phyloP scores from a whole-genome alignment of 2,888 invertebrate genomes.

The Aethes cnicana region DNA sequence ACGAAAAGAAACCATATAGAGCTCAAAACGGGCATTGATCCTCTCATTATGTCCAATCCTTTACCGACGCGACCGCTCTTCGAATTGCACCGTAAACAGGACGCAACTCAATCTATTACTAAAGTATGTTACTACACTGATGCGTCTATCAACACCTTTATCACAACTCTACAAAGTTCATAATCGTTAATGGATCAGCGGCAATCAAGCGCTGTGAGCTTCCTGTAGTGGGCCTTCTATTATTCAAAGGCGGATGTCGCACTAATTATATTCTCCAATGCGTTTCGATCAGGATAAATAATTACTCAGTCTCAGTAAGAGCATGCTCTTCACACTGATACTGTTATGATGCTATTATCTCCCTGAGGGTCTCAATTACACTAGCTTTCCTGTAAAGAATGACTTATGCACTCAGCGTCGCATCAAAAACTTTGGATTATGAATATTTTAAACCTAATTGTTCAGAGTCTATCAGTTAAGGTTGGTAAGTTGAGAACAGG shows the following conservation, averaged over 20 bases:
- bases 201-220: slow-evolving; percentile 45
- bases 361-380: no score
- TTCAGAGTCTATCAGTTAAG: no score
- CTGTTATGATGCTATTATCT: no score
- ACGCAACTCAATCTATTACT: slow-evolving; percentile 52
- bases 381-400: no score
- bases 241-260: slow-evolving; percentile 58
- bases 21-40: no score
- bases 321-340: no score
- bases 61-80: slow-evolving; percentile 33
- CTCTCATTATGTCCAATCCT: slow-evolving; percentile 26
- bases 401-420: no score
- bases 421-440: no score
- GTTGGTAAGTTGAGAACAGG: no score
- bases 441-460: no score
- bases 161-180: background rate
- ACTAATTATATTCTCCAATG: slow-evolving; percentile 48
- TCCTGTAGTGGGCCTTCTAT: slow-evolving; percentile 62
- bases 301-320: slow-evolving; percentile 2
- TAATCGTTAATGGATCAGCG: background rate
- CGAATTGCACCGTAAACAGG: slow-evolving; percentile 59
- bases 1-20: no score
- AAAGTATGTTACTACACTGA: slow-evolving; percentile 24
- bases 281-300: slow-evolving; percentile 13
- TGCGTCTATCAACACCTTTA: background rate